Evolutionary conservation across 2,888 invertebrate genomes (phyloP).

Genomic region (Machimus rusticus): DNA sequence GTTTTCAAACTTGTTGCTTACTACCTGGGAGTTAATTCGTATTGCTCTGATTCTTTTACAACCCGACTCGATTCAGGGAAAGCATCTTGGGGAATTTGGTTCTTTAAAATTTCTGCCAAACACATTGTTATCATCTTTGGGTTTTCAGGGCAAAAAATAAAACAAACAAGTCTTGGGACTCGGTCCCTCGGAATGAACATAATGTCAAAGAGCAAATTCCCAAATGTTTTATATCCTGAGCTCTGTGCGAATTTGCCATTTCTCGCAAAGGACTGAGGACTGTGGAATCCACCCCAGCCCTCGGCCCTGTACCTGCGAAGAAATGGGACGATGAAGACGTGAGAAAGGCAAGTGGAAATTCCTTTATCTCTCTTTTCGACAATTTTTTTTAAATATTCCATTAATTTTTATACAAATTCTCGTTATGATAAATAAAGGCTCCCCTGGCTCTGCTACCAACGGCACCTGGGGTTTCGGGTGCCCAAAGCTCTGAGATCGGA

Average conservation of each 20-base stretch:
- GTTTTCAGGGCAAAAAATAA: not conserved
- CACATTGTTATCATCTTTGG: not conserved
- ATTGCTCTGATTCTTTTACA: not conserved
- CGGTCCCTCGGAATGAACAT: not conserved
- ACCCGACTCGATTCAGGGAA: not conserved
- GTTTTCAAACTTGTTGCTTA: not conserved
- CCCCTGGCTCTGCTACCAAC: not conserved
- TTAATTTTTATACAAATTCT: constrained; percentile 21
- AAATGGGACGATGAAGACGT: constrained; percentile 9
- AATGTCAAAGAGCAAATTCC: constrained; percentile 6
- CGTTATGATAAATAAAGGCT: constrained; percentile 26
- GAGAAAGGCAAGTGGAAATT: constrained; percentile 11
- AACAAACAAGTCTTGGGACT: not conserved
- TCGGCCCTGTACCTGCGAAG: not conserved
- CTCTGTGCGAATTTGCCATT: not conserved
- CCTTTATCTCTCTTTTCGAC: constrained; percentile 2
- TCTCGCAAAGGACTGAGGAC: not conserved
- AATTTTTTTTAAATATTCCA: constrained; percentile 19
- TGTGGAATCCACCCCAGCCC: not conserved
- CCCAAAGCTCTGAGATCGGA: not conserved
- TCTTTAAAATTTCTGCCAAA: not conserved
- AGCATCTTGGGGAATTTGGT: not conserved
- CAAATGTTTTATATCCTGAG: not conserved
- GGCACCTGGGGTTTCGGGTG: not conserved
- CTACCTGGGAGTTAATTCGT: not conserved